Base-by-base conservation (phyloP, 2,888 invertebrate genomes). In the Tetragonisca angustula region DNA sequence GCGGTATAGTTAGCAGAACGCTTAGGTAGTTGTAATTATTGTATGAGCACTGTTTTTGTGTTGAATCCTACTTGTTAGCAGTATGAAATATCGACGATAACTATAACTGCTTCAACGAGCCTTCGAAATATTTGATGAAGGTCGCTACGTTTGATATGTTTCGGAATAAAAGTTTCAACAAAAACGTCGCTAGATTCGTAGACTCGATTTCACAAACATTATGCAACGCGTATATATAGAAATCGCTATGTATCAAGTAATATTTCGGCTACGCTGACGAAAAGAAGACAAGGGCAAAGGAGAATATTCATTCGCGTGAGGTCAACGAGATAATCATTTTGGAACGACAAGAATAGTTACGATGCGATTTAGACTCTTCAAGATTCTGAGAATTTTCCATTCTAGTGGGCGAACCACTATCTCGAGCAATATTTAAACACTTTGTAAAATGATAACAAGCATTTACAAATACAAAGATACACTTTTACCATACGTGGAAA, bases 171-270 rank as follows among this genome's bases (percentile, higher is more conserved):
- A 84, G 81, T 84, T 84, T 79, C 86, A 75, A 79, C 62, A 36
- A 73, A 78, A 68, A 62, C 43, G 32, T 19, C 24, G 15, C 52
- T 50, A 56, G 75, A 36, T 62, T 21, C 27, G 59, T 73, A 59
- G 43, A 76, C 79, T 74, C 67, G 49, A 88, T 87, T 81, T 87
- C 88, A 49, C 71, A 88, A 88, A 32, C 56, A 75, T 88, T 84
- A 49, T 65, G 64, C 52, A 79, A 88, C 15, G 21, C 36, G 17
- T 32, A 13, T 13, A 43, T 21, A 56, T 54, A 64, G 27, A 76
- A 36, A 76, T 77, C n/a, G 50, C 56, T 65, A 19, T 62, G 50
- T 15, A 19, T 54, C 69, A 78, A 69, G 70, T 74, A 76, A 79
- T 88, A 32, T 70, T 56, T 27, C 54, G 5, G 19, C 24, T 36